phyloP scores from a whole-genome alignment of 1,140 invertebrate species.

The Cotesia typhae region DNA sequence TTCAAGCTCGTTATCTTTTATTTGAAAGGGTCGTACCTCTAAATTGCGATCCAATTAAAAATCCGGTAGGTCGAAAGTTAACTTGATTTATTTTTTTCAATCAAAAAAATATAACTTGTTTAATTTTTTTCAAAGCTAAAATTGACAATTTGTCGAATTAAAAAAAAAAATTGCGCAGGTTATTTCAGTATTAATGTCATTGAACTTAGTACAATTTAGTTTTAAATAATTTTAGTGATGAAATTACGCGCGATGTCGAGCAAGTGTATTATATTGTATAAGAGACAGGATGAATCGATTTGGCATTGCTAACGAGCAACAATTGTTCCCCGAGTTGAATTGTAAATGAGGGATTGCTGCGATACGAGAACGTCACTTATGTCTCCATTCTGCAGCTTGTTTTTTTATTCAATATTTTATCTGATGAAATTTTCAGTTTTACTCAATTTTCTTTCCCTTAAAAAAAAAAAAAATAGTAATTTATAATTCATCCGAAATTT shows the following conservation, averaged over 20 bases:
- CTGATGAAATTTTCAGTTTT: neutral
- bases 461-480: neutral
- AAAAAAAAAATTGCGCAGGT: no score
- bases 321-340: conserved; percentile 30
- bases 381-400: conserved; percentile 4
- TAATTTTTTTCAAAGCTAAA: no score
- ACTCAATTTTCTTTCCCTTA: neutral
- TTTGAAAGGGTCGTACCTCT: neutral
- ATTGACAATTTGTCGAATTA: no score
- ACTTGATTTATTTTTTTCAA: neutral
- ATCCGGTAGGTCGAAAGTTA: neutral
- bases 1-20: neutral
- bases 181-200: no score
- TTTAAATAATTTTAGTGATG: neutral
- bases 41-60: neutral
- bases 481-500: no score
- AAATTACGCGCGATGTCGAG: neutral
- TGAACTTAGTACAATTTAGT: neutral
- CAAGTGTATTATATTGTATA: neutral
- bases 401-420: neutral
- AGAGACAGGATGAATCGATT: conserved; percentile 29
- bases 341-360: conserved; percentile 6
- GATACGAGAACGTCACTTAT: conserved; percentile 25
- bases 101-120: no score
- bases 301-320: conserved; percentile 29